phyloP scores from a whole-genome alignment of 2,113 vertebrate genomes.

The Bagarius yarrelli region DNA sequence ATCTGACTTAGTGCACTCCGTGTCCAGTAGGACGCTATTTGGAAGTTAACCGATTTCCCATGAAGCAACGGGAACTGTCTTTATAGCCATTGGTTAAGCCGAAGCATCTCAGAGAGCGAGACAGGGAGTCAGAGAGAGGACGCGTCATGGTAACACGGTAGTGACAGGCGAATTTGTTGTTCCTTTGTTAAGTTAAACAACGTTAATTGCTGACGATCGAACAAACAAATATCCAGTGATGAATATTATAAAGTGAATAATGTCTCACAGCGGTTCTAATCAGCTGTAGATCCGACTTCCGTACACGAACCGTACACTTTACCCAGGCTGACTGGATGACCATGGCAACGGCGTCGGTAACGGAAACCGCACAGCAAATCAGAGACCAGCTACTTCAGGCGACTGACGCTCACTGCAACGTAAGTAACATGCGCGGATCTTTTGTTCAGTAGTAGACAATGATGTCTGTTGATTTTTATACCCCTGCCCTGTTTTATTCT shows the following conservation, averaged over 20 bases:
- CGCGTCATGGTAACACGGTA: not conserved
- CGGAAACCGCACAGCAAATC: constrained; percentile 83
- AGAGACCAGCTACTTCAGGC: constrained; percentile 92
- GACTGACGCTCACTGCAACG: constrained; percentile 88
- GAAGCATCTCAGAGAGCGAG: not conserved
- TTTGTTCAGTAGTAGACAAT: not conserved
- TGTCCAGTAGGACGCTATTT: not conserved
- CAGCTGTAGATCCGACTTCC: not conserved
- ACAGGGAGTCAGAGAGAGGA: not conserved
- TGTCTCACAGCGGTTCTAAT: not conserved
- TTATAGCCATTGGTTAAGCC: constrained; percentile 5
- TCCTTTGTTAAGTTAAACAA: not conserved
- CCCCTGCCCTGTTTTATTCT: not conserved
- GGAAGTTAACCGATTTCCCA: constrained; percentile 11
- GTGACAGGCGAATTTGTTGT: too few relatives aligned
- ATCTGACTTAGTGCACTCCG: not conserved
- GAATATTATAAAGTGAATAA: not conserved
- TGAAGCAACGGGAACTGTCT: not conserved
- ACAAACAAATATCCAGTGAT: not conserved
- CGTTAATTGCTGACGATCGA: not conserved
- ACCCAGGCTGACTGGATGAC: constrained; percentile 54
- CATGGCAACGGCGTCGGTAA: constrained; percentile 86
- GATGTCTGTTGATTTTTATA: not conserved
- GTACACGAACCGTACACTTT: not conserved
- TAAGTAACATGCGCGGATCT: constrained; percentile 67